phyloP scores from a whole-genome alignment of 2,888 invertebrate genomes.

The Drosophila conformis region DNA sequence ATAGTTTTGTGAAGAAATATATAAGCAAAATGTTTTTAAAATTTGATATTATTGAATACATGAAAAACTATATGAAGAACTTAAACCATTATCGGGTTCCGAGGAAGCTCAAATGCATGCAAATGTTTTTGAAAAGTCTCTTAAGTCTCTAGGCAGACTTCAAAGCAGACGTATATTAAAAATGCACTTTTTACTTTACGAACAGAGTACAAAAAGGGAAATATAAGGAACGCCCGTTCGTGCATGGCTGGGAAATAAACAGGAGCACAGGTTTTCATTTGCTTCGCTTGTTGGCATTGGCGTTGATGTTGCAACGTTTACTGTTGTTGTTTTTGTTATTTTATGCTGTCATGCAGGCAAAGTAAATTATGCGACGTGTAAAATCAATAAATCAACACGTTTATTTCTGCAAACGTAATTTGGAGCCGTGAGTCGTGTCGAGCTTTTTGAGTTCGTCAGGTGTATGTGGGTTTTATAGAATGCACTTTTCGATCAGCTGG shows the following conservation, averaged over 20 bases:
- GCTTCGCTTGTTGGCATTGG: conserved; percentile 49
- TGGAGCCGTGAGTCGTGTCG: conserved; percentile 13
- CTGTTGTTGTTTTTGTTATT: conserved; percentile 25
- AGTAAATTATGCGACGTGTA: conserved; percentile 81
- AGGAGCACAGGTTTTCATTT: conserved; percentile 73
- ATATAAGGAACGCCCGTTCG: conserved; percentile 33
- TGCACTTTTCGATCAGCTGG: conserved; percentile 24
- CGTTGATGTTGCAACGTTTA: conserved; percentile 29
- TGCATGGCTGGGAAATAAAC: conserved; percentile 65
- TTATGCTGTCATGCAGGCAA: conserved; percentile 63
- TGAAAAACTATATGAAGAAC: background rate
- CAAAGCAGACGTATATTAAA: background rate
- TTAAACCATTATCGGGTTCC: background rate
- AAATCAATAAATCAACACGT: conserved; percentile 82
- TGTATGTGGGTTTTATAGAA: background rate
- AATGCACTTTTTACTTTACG: background rate
- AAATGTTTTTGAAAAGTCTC: background rate
- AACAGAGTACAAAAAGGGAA: conserved; percentile 24
- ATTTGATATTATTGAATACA: too few relatives aligned
- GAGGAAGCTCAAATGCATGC: background rate
- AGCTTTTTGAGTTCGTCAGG: conserved; percentile 11
- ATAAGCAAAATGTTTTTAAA: background rate
- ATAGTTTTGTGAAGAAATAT: background rate
- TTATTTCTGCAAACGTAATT: conserved; percentile 76
- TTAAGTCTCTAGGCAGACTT: background rate